phyloP scores from a whole-genome alignment of 2,113 vertebrate species.

The Albula goreensis region DNA sequence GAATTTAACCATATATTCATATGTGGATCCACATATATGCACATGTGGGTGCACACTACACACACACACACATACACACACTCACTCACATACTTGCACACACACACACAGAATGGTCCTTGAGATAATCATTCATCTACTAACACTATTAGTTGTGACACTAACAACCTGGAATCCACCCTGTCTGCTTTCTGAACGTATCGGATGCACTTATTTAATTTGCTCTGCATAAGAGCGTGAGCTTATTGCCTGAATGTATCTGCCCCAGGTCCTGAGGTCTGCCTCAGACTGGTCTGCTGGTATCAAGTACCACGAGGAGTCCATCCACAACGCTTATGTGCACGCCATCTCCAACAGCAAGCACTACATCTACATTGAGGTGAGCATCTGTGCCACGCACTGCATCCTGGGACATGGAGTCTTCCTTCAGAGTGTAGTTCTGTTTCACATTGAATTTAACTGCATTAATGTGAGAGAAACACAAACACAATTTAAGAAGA shows the following conservation, averaged over 20 bases:
- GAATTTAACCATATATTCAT: too few species aligned
- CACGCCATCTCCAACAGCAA: constrained; percentile 81
- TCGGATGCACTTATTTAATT: too few species aligned
- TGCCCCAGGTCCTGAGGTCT: constrained; percentile 83
- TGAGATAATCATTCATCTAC: background rate
- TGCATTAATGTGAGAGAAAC: too few species aligned
- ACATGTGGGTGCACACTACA: background rate
- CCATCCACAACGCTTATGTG: constrained; percentile 88
- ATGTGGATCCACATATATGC: background rate
- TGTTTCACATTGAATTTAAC: background rate
- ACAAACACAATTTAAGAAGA: too few species aligned
- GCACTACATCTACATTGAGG: constrained; percentile 95
- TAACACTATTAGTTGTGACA: too few species aligned
- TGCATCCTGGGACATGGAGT: background rate
- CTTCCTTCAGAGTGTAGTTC: background rate
- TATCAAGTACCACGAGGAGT: constrained; percentile 94
- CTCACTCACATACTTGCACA: background rate
- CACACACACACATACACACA: background rate
- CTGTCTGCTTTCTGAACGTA: too few species aligned
- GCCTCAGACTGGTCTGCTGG: constrained; percentile 93
- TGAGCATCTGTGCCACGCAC: constrained; percentile 46
- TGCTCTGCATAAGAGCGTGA: too few species aligned
- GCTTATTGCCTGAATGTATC: background rate
- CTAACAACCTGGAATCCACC: too few species aligned
- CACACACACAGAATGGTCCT: background rate